Conservation (phyloP, 2,113 vertebrate genomes). For the Tiliqua scincoides region DNA sequence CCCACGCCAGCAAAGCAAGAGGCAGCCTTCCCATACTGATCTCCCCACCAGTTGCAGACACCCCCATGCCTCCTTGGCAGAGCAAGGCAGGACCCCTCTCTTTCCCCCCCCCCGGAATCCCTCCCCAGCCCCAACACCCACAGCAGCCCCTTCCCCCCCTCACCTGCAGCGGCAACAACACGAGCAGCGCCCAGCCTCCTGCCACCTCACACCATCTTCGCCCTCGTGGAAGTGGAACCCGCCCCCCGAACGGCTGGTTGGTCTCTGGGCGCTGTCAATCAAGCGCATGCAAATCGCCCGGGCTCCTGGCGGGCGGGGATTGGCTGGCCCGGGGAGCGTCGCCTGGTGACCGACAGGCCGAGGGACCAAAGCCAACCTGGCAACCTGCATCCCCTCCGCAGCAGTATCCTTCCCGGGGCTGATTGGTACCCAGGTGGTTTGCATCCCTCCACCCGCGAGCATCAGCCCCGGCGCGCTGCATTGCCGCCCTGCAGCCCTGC, state of each 20-base stretch:
- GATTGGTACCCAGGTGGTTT: neutral
- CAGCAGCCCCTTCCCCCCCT: neutral
- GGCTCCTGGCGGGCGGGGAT: neutral
- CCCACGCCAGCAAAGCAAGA: neutral
- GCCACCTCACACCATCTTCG: conserved; percentile 5
- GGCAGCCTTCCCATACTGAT: neutral
- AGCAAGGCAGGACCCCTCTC: no score
- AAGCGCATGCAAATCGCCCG: neutral
- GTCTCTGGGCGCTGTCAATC: neutral
- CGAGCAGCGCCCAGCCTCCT: neutral
- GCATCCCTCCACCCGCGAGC: neutral
- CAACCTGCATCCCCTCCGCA: neutral
- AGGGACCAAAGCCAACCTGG: neutral
- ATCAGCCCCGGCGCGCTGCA: neutral
- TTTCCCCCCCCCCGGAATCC: no score
- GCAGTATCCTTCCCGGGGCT: neutral
- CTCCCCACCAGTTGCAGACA: neutral
- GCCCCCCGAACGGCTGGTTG: neutral
- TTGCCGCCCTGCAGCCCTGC: neutral
- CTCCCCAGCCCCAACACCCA: neutral
- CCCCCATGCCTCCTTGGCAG: neutral
- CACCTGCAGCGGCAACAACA: neutral
- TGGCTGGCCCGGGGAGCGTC: neutral
- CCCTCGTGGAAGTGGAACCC: neutral
- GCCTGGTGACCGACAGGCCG: neutral